Conservation (phyloP, 2,888 invertebrate species). For the Apodemia zela region DNA sequence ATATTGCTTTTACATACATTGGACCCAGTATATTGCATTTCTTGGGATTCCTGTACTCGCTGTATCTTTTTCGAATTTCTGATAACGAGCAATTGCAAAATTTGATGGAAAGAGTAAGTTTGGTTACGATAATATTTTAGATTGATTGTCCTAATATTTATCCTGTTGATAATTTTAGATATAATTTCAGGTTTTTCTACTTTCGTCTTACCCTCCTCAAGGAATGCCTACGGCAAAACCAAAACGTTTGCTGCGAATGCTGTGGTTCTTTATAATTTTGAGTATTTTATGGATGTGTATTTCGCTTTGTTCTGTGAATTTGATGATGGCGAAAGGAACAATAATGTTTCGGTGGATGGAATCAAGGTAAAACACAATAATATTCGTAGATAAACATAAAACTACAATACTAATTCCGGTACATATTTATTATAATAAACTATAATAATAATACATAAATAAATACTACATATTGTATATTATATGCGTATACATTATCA, state of each 20-base stretch:
- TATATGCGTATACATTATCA: too few species aligned
- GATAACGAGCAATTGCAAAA: constrained; percentile 92
- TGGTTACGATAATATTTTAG: background rate
- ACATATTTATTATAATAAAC: too few species aligned
- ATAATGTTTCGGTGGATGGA: constrained; percentile 84
- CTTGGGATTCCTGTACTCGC: constrained; percentile 85
- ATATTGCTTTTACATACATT: constrained; percentile 85
- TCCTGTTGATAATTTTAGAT: constrained; percentile 4
- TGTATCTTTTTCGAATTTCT: constrained; percentile 86
- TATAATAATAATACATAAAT: too few species aligned
- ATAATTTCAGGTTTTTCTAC: constrained; percentile 83
- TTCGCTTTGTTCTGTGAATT: constrained; percentile 83
- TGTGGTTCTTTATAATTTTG: constrained; percentile 87
- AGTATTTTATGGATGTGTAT: constrained; percentile 86
- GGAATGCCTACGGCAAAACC: constrained; percentile 82
- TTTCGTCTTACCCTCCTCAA: constrained; percentile 85
- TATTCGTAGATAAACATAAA: too few species aligned
- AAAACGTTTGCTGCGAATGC: constrained; percentile 83
- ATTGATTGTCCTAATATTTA: background rate
- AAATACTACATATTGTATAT: too few species aligned
- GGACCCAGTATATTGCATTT: constrained; percentile 88
- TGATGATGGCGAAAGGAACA: constrained; percentile 82
- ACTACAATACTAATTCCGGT: too few species aligned
- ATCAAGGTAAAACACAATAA: constrained; percentile 68
- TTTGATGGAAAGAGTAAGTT: constrained; percentile 87